phyloP scores from a whole-genome alignment of 2,113 vertebrate genomes.

The Rallus limicola region DNA sequence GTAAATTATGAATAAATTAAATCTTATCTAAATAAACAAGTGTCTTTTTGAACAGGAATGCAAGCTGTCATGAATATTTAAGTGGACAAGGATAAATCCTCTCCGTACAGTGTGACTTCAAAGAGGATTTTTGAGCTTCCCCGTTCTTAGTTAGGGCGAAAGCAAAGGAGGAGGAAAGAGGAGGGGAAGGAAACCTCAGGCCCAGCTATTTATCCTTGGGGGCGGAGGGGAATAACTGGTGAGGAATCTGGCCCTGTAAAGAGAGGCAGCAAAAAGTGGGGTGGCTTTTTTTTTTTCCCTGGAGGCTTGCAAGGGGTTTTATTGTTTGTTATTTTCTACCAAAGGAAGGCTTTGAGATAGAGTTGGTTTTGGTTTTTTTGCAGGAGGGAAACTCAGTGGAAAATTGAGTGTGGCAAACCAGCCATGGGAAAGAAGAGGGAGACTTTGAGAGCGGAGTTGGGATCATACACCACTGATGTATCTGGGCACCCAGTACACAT shows the following conservation, averaged over 20 bases:
- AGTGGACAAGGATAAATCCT: constrained; percentile 77
- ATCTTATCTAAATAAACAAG: constrained; percentile 89
- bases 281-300: neutral
- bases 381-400: neutral
- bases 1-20: constrained; percentile 89
- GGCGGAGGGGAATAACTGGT: neutral
- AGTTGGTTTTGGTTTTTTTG: neutral
- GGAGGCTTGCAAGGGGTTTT: neutral
- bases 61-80: constrained; percentile 83
- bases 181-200: neutral
- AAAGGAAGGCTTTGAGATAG: neutral
- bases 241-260: constrained; percentile 8
- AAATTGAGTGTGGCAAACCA: neutral
- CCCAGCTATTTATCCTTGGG: constrained; percentile 27
- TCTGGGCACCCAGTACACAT: neutral
- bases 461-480: fast-evolving
- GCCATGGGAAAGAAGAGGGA: neutral
- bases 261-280: neutral
- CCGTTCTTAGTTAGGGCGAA: constrained; percentile 61
- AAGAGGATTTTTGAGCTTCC: constrained; percentile 64
- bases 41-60: constrained; percentile 81
- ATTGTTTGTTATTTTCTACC: neutral
- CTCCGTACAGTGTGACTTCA: constrained; percentile 70
- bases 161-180: constrained; percentile 21
- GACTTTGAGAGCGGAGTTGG: neutral